Percentiles rank a stretch among this genome's conserved stretches.
Evolutionary conservation across 2,888 invertebrate genomes (phyloP).

Genomic region (Pemphredon lugubris): DNA sequence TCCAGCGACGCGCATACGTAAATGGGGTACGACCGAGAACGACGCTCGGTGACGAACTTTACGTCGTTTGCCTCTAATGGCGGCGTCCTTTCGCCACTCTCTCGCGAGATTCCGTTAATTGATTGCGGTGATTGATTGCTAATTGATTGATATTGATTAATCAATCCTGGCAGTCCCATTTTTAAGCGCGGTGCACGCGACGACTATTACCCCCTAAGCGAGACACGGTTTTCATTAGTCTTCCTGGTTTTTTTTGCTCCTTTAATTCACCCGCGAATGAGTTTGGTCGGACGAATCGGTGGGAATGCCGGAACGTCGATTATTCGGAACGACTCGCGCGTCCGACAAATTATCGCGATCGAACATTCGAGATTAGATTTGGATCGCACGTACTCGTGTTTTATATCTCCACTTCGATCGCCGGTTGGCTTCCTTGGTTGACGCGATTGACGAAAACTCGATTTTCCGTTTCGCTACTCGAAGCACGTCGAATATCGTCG

Average conservation of each 20-base stretch:
- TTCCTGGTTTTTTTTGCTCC: constrained; percentile 27
- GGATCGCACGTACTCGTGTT: too few relatives aligned
- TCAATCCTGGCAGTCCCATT: constrained; percentile 75
- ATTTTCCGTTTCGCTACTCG: too few relatives aligned
- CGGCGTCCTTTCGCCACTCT: constrained; percentile 67
- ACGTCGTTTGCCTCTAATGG: constrained; percentile 76
- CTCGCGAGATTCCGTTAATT: constrained; percentile 75
- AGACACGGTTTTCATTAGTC: constrained; percentile 44
- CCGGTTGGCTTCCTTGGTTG: too few relatives aligned
- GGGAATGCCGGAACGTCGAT: constrained; percentile 24
- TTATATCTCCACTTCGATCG: too few relatives aligned
- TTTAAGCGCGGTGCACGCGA: constrained; percentile 60
- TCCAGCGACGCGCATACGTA: too few relatives aligned
- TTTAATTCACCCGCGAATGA: constrained; percentile 39
- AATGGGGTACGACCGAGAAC: constrained; percentile 47
- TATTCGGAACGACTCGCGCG: constrained; percentile 9
- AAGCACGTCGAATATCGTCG: too few relatives aligned
- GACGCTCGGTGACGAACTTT: constrained; percentile 72
- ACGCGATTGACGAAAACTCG: too few relatives aligned
- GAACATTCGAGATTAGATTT: neutral
- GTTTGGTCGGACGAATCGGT: constrained; percentile 10
- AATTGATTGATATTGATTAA: constrained; percentile 77
- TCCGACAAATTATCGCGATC: neutral
- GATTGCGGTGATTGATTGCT: too few relatives aligned
- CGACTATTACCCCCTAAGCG: constrained; percentile 57